Evolutionary conservation across 1,140 invertebrate genomes (phyloP), one percentile per base, ranked within the genome.

Genomic region (Araneus ventricosus): DNA sequence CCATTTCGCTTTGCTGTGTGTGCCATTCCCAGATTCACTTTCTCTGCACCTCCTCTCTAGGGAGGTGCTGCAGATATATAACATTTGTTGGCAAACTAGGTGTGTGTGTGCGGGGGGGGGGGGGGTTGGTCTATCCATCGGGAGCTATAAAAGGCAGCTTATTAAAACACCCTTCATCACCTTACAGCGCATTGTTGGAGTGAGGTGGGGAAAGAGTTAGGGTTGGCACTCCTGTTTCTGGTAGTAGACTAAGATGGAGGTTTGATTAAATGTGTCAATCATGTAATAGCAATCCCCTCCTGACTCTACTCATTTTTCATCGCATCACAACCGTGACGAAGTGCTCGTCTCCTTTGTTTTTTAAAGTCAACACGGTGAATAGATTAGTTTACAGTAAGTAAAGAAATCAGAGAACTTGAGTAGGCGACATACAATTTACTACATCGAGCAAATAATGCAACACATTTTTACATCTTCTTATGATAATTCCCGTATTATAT

Each of bases 141-240:
- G 70, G 70, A 75, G 70, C 70, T 75, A 75, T 75, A 75, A 75
- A 75, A 75, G 70, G 17, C 27, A 75, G 30, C 70, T 75, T 75
- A 75, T 75, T 75, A 75, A 75, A 75, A 75, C 70, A 75, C 70
- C 70, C 70, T 75, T 75, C 70, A 34, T 75, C 70, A 75, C 70
- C 59, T 34, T 75, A 10, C 14, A 75, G 27, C 63, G 27, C 27
- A 70, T 14, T 30, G 63, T 7, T 30, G 27, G 27, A 30, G 30
- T 4, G 27, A 27, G 70, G 70, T 14, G 14, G 17, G 17, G 30
- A n/a, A 75, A 70, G 30, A 34, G 67, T 14, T 70, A n/a, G 10
- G 63, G 27, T 6, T 27, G 24, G 30, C 27, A 75, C 3, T 52
- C 45, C 45, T 52, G 45, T 52, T 52, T 52, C 45, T 75, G 67